Evolutionary conservation across 2,888 invertebrate genomes (phyloP).

Genomic region (Steromphala cineraria): DNA sequence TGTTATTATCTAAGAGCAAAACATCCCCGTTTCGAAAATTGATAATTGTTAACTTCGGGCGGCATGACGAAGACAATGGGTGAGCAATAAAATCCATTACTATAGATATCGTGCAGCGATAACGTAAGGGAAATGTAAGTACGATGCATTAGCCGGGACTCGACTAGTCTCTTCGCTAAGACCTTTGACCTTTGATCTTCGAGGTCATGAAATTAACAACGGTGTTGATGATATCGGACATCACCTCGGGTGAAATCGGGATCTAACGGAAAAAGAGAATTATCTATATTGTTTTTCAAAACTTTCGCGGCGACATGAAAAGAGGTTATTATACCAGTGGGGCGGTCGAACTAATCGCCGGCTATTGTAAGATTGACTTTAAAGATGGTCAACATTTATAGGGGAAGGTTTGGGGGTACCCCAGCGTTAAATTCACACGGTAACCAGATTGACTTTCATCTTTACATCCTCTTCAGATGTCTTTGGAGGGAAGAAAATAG

Average conservation of each 20-base stretch:
- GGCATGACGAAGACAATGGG: neutral
- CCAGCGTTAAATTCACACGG: neutral
- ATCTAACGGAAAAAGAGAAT: neutral
- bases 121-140: too few species aligned
- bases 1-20: neutral
- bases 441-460: neutral
- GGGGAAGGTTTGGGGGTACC: neutral
- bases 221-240: neutral
- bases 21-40: neutral
- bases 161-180: neutral
- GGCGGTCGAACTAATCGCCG: neutral
- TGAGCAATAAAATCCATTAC: neutral
- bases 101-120: neutral
- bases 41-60: neutral
- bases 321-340: neutral
- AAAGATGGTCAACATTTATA: neutral
- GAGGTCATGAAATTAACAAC: neutral
- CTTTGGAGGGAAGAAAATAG: neutral
- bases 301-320: neutral
- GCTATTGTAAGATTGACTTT: neutral
- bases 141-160: neutral
- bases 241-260: neutral
- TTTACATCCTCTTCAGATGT: neutral
- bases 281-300: neutral
- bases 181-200: neutral